Percentiles rank a stretch among this genome's conserved stretches.
Conservation (phyloP, 2,113 vertebrate species). For the Struthio camelus region DNA sequence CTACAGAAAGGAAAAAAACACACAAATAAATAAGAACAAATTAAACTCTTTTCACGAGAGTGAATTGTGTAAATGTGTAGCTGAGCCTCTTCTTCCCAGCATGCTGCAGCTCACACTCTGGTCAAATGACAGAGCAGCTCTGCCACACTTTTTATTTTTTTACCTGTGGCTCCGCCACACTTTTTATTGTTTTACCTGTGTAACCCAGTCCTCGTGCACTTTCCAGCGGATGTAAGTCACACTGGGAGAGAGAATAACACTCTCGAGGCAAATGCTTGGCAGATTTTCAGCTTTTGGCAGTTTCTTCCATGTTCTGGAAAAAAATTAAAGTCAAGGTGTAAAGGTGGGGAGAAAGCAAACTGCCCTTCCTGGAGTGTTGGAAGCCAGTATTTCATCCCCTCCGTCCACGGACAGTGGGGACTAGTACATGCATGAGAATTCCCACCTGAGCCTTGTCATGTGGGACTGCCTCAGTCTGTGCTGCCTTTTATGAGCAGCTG, state of each 20-base stretch:
- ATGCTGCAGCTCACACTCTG: neutral
- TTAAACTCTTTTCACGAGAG: neutral
- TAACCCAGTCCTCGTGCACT: conserved; percentile 78
- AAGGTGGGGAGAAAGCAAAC: neutral
- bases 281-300: conserved; percentile 73
- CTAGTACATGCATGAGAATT: neutral
- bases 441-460: neutral
- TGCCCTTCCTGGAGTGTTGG: neutral
- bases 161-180: conserved; percentile 38
- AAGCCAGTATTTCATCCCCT: neutral
- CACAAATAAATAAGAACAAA: neutral
- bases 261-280: conserved; percentile 73
- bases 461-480: neutral
- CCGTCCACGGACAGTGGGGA: neutral
- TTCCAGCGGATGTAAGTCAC: conserved; percentile 79
- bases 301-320: conserved; percentile 82
- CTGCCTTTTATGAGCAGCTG: neutral
- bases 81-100: neutral
- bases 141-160: neutral
- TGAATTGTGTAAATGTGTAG: neutral
- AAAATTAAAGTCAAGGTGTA: neutral
- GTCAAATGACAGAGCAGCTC: neutral
- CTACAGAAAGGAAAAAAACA: neutral
- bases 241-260: conserved; percentile 59
- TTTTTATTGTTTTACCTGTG: conserved; percentile 57